Evolutionary conservation across 2,113 vertebrate species (phyloP), one percentile per base, ranked within the genome.

Genomic region (Phainopepla nitens): DNA sequence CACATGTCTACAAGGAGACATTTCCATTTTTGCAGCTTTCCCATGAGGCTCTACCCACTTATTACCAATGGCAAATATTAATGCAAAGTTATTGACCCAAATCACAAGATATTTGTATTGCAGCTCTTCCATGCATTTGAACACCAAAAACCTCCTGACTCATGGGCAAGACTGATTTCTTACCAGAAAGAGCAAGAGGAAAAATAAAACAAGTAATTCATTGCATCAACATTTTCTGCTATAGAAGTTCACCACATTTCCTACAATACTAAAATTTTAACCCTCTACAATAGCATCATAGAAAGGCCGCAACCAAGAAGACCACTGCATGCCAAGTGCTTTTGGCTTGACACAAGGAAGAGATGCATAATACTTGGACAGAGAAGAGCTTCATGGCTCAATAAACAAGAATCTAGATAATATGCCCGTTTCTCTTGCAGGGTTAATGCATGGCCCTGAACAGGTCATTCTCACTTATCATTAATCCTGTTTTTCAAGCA

Each of bases 71-170:
- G 94, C 95, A 97, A 97, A 98, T 97, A 97, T 97, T 97, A 96
- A 97, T 97, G 95, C 96, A 96, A 96, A 97, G 91, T 94, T 96
- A 96, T 86, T 97, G 96, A 97, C 96, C 97, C 97, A 96, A 88
- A 96, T 95, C 97, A 94, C 90, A 77, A 89, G 93, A 93, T 95
- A 91, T 94, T 96, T 95, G 94, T 95, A 93, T 95, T 95, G 94
- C 86, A 92, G 90, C 31, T 91, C 75, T 89, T 94, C 86, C 91
- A 76, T 77, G 85, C 89, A 86, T 97, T 92, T 96, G 92, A 90
- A 91, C 89, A 92, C 88, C 91, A 89, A 91, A 88, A 94, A 28
- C 57, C 62, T 66, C 75, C 85, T 72, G 91, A 89, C 53, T 94
- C 81, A 80, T 24, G 22, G 49, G 68, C 64, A 86, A 56, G 68